These are phyloP conservation scores for Agrenia bidenticulata DNA, from an alignment of 2,888 invertebrate species.

Conservation along the genomic window DNA sequence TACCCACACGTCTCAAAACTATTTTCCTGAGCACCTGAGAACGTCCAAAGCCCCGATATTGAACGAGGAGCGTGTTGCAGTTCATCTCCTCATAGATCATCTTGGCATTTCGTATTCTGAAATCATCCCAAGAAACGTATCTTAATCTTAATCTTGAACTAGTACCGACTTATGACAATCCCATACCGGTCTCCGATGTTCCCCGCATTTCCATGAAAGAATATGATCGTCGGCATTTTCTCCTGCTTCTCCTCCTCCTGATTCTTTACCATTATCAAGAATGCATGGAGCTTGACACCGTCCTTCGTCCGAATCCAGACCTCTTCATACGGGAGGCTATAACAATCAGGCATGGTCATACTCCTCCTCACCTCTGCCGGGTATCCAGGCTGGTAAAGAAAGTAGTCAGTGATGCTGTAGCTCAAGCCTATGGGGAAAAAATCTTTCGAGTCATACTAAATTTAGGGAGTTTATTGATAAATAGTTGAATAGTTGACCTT, in stretches of 20 bases:
- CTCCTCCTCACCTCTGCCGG: constrained; percentile 84
- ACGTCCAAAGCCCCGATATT: constrained; percentile 90
- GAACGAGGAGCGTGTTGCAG: constrained; percentile 84
- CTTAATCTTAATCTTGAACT: background rate
- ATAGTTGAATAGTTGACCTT: background rate
- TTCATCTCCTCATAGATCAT: constrained; percentile 77
- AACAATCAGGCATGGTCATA: constrained; percentile 80
- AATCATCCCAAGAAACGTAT: constrained; percentile 47
- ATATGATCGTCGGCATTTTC: constrained; percentile 75
- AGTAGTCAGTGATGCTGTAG: constrained; percentile 66
- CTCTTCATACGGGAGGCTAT: constrained; percentile 84
- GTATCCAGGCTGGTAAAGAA: constrained; percentile 85
- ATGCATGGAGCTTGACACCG: constrained; percentile 75
- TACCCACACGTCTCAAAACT: too few relatives aligned
- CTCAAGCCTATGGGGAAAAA: background rate
- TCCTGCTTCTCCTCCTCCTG: too few relatives aligned
- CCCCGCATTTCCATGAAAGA: constrained; percentile 94
- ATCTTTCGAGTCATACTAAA: background rate
- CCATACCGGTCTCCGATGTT: constrained; percentile 85
- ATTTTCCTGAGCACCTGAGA: too few relatives aligned
- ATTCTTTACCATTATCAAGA: constrained; percentile 71
- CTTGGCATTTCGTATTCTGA: constrained; percentile 77
- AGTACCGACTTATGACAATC: background rate
- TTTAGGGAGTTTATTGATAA: background rate
- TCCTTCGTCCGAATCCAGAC: constrained; percentile 72